phyloP scores from a whole-genome alignment of 1,140 invertebrate species.

The Aphaenogaster ashmeadi region DNA sequence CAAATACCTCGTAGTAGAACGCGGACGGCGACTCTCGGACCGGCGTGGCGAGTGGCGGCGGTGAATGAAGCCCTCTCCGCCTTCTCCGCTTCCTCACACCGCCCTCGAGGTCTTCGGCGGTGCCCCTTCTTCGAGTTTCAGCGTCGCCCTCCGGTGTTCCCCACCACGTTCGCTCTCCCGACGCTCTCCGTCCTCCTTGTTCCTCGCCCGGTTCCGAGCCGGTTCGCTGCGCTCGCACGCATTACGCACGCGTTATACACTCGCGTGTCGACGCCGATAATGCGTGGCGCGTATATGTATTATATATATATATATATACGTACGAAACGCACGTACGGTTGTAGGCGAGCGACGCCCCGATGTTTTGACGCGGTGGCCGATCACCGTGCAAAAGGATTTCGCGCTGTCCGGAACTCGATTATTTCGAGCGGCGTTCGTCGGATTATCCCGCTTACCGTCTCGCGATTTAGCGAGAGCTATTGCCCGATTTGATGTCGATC shows the following conservation, averaged over 20 bases:
- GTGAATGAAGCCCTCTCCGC: constrained; percentile 68
- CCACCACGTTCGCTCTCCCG: not conserved
- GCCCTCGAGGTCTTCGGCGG: not conserved
- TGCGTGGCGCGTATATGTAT: not conserved
- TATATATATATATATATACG: not conserved
- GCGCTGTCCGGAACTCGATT: constrained; percentile 20
- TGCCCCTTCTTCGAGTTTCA: not conserved
- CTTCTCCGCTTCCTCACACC: constrained; percentile 32
- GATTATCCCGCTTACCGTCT: constrained; percentile 34
- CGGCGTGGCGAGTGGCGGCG: constrained; percentile 39
- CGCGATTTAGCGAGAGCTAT: not conserved
- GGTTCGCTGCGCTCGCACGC: constrained; percentile 1
- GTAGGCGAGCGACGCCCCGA: not conserved
- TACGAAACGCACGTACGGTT: not conserved
- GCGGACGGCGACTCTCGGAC: constrained; percentile 38
- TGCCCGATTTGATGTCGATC: not conserved
- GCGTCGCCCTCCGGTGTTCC: not conserved
- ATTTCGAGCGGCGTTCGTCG: not conserved
- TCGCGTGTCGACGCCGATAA: constrained; percentile 24
- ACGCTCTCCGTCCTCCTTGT: constrained; percentile 48
- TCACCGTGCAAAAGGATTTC: constrained; percentile 30
- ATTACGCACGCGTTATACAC: not conserved
- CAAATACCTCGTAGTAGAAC: constrained; percentile 73
- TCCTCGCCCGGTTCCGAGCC: constrained; percentile 32
- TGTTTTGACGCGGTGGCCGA: constrained; percentile 29